Conservation (phyloP, 2,113 vertebrate genomes). For the Albula glossodonta region DNA sequence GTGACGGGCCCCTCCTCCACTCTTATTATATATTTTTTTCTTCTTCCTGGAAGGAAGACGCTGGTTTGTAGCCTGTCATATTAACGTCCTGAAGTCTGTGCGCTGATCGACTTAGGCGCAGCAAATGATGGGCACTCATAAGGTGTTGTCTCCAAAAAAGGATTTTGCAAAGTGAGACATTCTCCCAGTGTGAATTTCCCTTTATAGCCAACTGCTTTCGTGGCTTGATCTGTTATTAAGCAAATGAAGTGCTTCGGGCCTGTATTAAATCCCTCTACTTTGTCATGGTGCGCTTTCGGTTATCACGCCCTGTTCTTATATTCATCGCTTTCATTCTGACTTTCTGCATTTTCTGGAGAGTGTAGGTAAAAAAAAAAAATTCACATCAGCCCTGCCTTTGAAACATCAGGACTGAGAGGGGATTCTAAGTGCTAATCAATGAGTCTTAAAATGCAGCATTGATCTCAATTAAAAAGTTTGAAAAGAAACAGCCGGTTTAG, state of each 20-base stretch:
- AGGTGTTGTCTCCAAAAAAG: constrained; percentile 71
- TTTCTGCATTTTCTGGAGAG: constrained; percentile 17
- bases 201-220: constrained; percentile 57
- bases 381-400: constrained; percentile 62
- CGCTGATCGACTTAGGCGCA: constrained; percentile 63
- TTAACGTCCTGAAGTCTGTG: constrained; percentile 62
- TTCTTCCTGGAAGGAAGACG: constrained; percentile 45
- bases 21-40: constrained; percentile 57
- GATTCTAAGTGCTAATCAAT: constrained; percentile 92
- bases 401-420: constrained; percentile 79
- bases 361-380: constrained; percentile 18
- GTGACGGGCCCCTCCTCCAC: constrained; percentile 44
- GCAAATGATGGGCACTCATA: constrained; percentile 63
- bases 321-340: constrained; percentile 55
- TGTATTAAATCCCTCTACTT: constrained; percentile 70
- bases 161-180: constrained; percentile 67
- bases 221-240: constrained; percentile 75
- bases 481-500: constrained; percentile 64
- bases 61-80: constrained; percentile 57
- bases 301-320: constrained; percentile 55
- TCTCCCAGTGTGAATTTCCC: constrained; percentile 60
- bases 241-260: constrained; percentile 72
- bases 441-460: constrained; percentile 90
- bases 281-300: constrained; percentile 66
- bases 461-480: constrained; percentile 88